Evolutionary conservation across 1,140 invertebrate species (phyloP).

Genomic region (Philopotamus ludificatus): DNA sequence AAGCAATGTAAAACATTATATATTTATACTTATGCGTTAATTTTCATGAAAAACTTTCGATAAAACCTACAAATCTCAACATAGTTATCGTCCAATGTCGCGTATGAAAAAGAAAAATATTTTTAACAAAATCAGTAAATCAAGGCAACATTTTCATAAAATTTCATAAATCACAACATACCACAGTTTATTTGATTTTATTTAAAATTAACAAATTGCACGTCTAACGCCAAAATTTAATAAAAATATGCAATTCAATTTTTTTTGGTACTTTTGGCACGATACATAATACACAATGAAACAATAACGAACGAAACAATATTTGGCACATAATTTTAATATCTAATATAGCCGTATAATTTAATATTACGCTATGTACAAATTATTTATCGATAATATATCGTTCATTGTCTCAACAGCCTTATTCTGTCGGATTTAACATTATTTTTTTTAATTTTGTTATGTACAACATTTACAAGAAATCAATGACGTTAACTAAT

Average conservation of each 20-base stretch:
- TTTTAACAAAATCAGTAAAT: slow-evolving; percentile 13
- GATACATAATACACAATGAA: no score
- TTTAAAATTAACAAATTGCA: neutral
- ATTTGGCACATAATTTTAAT: neutral
- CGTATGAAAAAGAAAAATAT: neutral
- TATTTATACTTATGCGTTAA: slow-evolving; percentile 14
- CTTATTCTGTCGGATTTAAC: neutral
- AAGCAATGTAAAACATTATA: slow-evolving; percentile 32
- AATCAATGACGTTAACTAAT: neutral
- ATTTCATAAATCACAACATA: slow-evolving; percentile 7
- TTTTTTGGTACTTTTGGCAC: slow-evolving; percentile 5
- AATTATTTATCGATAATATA: neutral
- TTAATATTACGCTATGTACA: neutral
- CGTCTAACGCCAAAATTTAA: neutral
- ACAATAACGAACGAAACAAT: neutral
- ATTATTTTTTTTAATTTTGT: neutral
- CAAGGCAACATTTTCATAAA: slow-evolving; percentile 34
- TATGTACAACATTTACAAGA: slow-evolving; percentile 17
- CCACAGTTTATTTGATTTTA: slow-evolving; percentile 1
- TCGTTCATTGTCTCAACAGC: neutral
- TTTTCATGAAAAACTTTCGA: slow-evolving; percentile 35
- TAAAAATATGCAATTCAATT: neutral
- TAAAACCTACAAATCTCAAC: slow-evolving; percentile 35
- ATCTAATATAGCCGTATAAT: neutral
- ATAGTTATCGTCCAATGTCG: neutral